Evolutionary conservation across 2,888 invertebrate species (phyloP).

Genomic region (Drosophila fungiperda): DNA sequence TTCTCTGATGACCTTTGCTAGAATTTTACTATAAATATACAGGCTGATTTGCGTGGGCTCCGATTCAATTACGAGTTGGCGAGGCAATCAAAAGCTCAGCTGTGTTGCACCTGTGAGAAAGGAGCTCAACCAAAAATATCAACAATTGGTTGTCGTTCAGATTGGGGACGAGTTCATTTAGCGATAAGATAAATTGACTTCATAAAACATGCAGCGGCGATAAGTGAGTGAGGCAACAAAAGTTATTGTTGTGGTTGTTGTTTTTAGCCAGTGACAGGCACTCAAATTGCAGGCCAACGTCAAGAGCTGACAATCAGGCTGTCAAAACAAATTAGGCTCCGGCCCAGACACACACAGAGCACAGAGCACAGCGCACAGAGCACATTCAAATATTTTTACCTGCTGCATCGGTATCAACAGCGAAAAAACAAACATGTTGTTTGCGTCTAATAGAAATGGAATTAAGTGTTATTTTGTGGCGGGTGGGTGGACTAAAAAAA

Average conservation of each 20-base stretch:
- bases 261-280: slow-evolving; percentile 33
- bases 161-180: slow-evolving; percentile 46
- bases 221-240: slow-evolving; percentile 12
- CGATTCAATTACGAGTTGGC: slow-evolving; percentile 5
- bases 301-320: slow-evolving; percentile 67
- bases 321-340: slow-evolving; percentile 70
- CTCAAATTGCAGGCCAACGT: slow-evolving; percentile 37
- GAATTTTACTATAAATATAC: slow-evolving; percentile 9
- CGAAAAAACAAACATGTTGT: slow-evolving; percentile 41
- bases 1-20: slow-evolving; percentile 16
- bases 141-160: slow-evolving; percentile 64
- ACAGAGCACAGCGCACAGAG: slow-evolving; percentile 8
- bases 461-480: slow-evolving; percentile 38
- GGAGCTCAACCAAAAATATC: slow-evolving; percentile 46
- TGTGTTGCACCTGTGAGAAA: slow-evolving; percentile 24
- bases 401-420: slow-evolving; percentile 29
- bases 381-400: slow-evolving; percentile 40
- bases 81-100: not conserved
- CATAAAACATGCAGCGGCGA: slow-evolving; percentile 57
- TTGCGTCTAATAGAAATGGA: slow-evolving; percentile 41
- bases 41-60: slow-evolving; percentile 3
- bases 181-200: slow-evolving; percentile 65
- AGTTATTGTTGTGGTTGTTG: not conserved
- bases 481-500: slow-evolving; percentile 2
- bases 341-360: slow-evolving; percentile 24